phyloP scores from a whole-genome alignment of 2,888 invertebrate genomes.

The Vandiemenella viatica region DNA sequence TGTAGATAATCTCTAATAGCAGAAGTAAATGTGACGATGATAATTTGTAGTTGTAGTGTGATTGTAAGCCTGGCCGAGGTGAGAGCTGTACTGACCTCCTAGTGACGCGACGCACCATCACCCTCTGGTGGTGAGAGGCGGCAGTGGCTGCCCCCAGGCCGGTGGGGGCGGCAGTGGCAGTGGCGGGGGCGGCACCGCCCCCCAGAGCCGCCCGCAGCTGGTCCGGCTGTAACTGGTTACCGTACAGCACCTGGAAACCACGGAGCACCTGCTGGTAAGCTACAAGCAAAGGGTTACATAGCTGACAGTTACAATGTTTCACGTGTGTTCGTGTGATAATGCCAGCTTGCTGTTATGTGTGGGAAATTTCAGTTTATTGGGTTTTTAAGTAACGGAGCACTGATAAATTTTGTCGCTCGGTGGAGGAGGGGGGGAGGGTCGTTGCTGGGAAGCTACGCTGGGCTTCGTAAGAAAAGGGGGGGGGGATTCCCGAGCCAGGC shows the following conservation, averaged over 20 bases:
- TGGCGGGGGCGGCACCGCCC: slow-evolving; percentile 27
- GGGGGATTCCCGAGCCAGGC: no score
- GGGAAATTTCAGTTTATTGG: no score
- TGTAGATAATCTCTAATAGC: no score
- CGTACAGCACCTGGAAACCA: slow-evolving; percentile 27
- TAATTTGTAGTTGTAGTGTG: no score
- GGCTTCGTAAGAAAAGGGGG: no score
- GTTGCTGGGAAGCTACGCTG: no score
- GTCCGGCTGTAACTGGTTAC: slow-evolving; percentile 40
- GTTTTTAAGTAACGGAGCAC: no score
- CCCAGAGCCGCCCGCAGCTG: slow-evolving; percentile 36
- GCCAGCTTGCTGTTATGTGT: no score
- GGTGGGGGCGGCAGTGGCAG: slow-evolving; percentile 2
- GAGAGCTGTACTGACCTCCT: slow-evolving; percentile 35
- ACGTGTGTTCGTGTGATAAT: no score
- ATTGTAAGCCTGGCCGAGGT: not conserved
- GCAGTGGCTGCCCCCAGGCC: not conserved
- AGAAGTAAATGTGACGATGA: no score
- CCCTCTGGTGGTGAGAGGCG: slow-evolving; percentile 32
- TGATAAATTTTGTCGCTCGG: no score
- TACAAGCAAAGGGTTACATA: not conserved
- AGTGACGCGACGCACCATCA: slow-evolving; percentile 51
- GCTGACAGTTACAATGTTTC: not conserved
- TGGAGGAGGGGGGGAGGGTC: no score
- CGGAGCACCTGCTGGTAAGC: not conserved